Base-by-base conservation (phyloP, 2,888 invertebrate species). In the Acanthococcus lagerstroemiae region DNA sequence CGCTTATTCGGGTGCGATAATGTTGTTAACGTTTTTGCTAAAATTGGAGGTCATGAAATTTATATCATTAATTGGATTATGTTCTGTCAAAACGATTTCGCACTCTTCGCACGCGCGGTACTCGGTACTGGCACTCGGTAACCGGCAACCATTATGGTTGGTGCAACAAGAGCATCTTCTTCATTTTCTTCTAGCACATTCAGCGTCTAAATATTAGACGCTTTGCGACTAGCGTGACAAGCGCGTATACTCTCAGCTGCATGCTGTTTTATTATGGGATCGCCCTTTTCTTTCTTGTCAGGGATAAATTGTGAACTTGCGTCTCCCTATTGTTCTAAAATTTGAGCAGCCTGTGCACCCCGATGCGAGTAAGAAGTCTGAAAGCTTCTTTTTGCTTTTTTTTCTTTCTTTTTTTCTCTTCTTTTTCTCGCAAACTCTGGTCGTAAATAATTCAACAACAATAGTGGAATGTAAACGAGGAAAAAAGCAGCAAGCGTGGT, bases 371-470 rank as follows among this genome's bases (percentile, higher is more conserved):
- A 44, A 45, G 19, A 45, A 26, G 46, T 60, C 48, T 48, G 25
- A 48, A 48, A 60, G 60, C 48, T 60, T 60, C 60, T 60, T 46
- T 45, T 60, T 60, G 21, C 21, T 60, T 48, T n/a, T 25, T 48
- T 60, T 48, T 46, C 48, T 26, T 60, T 48, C 24, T 25, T 37
- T 56, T 56, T 56, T 45, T 60, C 17, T 60, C 26, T 46, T 48
- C 25, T 48, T 60, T 21, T 58, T 48, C 27, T 48, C 25, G 48
- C 60, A 48, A 48, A 60, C 60, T 60, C 21, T 48, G 21, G 48
- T 60, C 60, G 60, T 60, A 60, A 60, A 60, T 60, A 60, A 60
- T 60, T 45, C 60, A 60, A 60, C 60, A 60, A 60, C 48, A 60
- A 60, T 60, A 60, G 60, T 19, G 15, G 46, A 45, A 45, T 7